Base-by-base conservation (phyloP, 1,140 invertebrate genomes). In the Branchinecta lindahli region DNA sequence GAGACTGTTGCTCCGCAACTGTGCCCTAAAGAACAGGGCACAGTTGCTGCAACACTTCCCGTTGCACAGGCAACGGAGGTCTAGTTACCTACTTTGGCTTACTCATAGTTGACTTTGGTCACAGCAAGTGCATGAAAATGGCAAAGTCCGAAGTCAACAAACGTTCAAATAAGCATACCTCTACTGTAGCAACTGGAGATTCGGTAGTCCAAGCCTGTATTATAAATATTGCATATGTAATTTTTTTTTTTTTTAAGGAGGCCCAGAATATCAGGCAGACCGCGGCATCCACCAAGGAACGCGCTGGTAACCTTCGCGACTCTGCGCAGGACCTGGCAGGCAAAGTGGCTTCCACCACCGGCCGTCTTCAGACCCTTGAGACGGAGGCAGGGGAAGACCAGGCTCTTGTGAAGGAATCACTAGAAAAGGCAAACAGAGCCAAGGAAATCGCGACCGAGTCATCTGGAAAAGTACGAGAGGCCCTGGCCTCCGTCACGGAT, bases 391-490 rank as follows among this genome's bases (percentile, higher is more conserved):
- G 80, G 45, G 83, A 85, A 71, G 91, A 95, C 74, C 84, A 86
- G 69, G 83, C 85, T 69, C 78, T 88, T 2, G 90, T 88, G 0
- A 83, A 84, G 70, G 84, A 90, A 78, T 85, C 85, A 4, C 82
- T 86, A 73, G 81, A 83, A 73, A 83, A 91, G 84, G 92, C 95
- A 15, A 90, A 90, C 46, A 85, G 91, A 81, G 91, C 92, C 2
- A 91, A 91, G 77, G 89, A 84, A 18, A 87, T 88, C 71, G 89
- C 92, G 0, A 80, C 83, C 66, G 84, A 89, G 73, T 90, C 91
- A 0, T 85, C 86, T 47, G 85, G 87, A 71, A 88, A 90, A 81
- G 91, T 96, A 0, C 80, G 85, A 9, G 88, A 90, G 75, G 88
- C 92, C 8, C 78, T 93, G 21, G 81, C 83, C 8, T 87, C 91